phyloP scores from a whole-genome alignment of 2,797 vertebrate genomes.

The Salarias fasciatus region DNA sequence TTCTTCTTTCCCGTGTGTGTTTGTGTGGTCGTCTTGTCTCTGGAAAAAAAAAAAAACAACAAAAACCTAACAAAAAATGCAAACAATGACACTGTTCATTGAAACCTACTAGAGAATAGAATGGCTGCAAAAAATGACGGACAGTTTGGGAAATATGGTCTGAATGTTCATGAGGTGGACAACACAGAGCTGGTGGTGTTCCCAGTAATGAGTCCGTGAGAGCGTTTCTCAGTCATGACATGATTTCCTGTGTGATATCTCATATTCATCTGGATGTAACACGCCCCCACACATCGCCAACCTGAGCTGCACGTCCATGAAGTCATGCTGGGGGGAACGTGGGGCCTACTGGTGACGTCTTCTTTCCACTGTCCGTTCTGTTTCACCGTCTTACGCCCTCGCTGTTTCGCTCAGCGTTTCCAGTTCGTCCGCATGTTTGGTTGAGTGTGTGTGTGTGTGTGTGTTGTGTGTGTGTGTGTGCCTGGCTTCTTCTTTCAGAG shows the following conservation, averaged over 20 bases:
- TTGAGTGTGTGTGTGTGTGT: slow-evolving; percentile 9
- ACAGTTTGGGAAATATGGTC: slow-evolving; percentile 11
- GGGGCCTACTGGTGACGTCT: background rate
- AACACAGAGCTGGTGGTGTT: slow-evolving; percentile 38
- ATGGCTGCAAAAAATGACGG: slow-evolving; percentile 55
- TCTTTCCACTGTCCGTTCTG: slow-evolving; percentile 16
- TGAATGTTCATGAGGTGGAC: slow-evolving; percentile 48
- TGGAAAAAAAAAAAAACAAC: slow-evolving; percentile 50
- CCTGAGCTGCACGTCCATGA: slow-evolving; percentile 19
- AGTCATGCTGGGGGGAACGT: slow-evolving; percentile 17
- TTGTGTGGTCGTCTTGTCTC: slow-evolving; percentile 72
- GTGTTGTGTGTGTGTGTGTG: slow-evolving; percentile 14
- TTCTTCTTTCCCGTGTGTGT: slow-evolving; percentile 62
- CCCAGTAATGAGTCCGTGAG: slow-evolving; percentile 18
- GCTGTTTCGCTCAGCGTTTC: slow-evolving; percentile 23
- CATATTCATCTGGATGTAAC: slow-evolving; percentile 10
- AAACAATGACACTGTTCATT: slow-evolving; percentile 70
- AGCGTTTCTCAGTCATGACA: slow-evolving; percentile 30
- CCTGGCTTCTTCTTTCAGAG: slow-evolving; percentile 16
- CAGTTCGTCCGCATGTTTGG: slow-evolving; percentile 3
- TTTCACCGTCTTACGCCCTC: slow-evolving; percentile 24
- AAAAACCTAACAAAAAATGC: slow-evolving; percentile 66
- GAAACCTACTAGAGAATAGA: slow-evolving; percentile 73
- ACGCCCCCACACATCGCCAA: slow-evolving; percentile 17
- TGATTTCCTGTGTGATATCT: slow-evolving; percentile 21